Evolutionary conservation across 1,140 invertebrate genomes (phyloP).

Genomic region (Papilio aristodemus): DNA sequence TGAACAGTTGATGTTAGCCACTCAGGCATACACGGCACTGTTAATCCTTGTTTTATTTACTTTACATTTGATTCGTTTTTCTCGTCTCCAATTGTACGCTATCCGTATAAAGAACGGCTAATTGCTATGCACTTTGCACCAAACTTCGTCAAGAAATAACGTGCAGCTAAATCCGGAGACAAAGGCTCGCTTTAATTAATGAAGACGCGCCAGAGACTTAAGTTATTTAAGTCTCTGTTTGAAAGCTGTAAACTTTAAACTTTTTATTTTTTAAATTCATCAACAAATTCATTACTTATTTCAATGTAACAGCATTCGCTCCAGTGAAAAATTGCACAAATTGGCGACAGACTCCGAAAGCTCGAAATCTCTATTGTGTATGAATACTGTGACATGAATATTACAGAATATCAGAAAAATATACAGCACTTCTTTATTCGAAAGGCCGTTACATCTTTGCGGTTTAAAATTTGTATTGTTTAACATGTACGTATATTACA

Average conservation of each 20-base stretch:
- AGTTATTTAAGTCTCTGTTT: background rate
- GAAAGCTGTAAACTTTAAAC: conserved; percentile 9
- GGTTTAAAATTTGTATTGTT: too few species aligned
- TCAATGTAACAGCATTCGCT: background rate
- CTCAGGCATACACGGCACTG: too few species aligned
- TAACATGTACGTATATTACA: too few species aligned
- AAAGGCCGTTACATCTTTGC: too few species aligned
- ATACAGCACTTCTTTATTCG: too few species aligned
- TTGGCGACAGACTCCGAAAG: background rate
- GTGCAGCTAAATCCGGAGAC: conserved; percentile 6
- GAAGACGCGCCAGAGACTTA: conserved; percentile 15
- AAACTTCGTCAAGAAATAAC: conserved; percentile 9
- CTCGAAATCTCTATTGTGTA: too few species aligned
- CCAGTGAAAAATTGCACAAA: background rate
- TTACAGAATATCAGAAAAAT: too few species aligned
- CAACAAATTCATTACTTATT: background rate
- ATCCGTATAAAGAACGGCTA: background rate
- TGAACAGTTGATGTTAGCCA: too few species aligned
- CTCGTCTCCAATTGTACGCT: background rate
- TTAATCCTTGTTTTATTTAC: background rate
- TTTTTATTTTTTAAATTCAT: background rate
- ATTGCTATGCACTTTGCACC: background rate
- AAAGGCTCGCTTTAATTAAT: conserved; percentile 9
- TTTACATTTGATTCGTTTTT: background rate
- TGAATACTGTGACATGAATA: too few species aligned